Evolutionary conservation across 2,113 vertebrate genomes (phyloP).

Genomic region (Xenopus borealis): DNA sequence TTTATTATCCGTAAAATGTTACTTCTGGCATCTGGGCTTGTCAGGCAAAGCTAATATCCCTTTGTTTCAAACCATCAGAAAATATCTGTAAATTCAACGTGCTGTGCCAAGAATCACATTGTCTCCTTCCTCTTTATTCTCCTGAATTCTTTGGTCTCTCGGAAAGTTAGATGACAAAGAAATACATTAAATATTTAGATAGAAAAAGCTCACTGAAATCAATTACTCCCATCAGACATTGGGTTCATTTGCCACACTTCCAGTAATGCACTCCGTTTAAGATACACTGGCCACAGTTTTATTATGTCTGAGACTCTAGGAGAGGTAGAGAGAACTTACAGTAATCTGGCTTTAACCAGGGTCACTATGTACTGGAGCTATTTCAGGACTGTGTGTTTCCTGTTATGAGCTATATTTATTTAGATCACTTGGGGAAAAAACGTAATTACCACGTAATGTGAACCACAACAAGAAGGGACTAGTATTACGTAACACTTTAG

Average conservation of each 20-base stretch:
- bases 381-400: neutral
- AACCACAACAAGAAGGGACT: neutral
- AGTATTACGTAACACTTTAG: neutral
- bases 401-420: neutral
- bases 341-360: neutral
- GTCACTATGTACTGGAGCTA: neutral
- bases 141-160: slow-evolving; percentile 2
- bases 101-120: neutral
- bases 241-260: neutral
- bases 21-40: neutral
- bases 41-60: neutral
- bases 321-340: neutral
- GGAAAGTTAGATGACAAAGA: neutral
- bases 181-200: neutral
- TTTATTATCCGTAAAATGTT: neutral
- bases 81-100: neutral
- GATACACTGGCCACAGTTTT: neutral
- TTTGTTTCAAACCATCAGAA: slow-evolving; percentile 1
- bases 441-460: neutral
- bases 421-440: neutral
- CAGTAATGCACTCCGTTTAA: neutral
- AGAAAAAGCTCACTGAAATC: neutral
- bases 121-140: slow-evolving; percentile 4
- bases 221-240: neutral
- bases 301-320: neutral